phyloP scores from a whole-genome alignment of 2,113 vertebrate species.

The Cranoglanis bouderius region DNA sequence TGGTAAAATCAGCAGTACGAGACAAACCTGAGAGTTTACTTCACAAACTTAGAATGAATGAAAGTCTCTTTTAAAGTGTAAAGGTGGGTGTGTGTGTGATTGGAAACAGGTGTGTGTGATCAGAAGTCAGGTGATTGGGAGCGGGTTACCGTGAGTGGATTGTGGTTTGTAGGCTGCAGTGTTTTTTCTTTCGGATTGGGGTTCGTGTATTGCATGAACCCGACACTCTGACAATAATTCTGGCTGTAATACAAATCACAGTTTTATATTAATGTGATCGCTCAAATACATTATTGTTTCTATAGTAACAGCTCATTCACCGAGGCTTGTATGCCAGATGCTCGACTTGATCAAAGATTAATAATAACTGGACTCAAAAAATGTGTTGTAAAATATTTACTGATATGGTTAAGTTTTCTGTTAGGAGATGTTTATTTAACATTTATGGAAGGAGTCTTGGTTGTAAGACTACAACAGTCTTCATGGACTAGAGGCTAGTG shows the following conservation, averaged over 20 bases:
- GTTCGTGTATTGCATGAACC: no score
- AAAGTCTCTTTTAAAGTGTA: no score
- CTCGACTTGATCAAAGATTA: neutral
- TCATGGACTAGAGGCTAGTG: neutral
- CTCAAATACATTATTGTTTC: slow-evolving; percentile 2
- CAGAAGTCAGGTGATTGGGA: no score
- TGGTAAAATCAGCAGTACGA: no score
- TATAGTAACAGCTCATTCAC: neutral
- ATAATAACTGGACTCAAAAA: neutral
- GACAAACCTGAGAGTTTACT: no score
- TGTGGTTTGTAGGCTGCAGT: no score
- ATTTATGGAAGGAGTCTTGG: neutral
- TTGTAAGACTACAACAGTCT: neutral
- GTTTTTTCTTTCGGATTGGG: no score
- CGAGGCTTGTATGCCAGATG: neutral
- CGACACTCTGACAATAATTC: neutral
- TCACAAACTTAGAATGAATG: no score
- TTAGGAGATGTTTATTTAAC: neutral
- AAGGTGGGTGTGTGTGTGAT: no score
- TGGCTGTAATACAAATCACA: neutral
- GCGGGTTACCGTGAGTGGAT: no score
- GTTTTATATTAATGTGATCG: neutral
- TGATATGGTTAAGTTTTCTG: neutral
- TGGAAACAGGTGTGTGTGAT: neutral
- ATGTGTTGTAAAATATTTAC: neutral